phyloP scores from a whole-genome alignment of 2,797 vertebrate genomes.

The Oryzias dopingdopingensis region DNA sequence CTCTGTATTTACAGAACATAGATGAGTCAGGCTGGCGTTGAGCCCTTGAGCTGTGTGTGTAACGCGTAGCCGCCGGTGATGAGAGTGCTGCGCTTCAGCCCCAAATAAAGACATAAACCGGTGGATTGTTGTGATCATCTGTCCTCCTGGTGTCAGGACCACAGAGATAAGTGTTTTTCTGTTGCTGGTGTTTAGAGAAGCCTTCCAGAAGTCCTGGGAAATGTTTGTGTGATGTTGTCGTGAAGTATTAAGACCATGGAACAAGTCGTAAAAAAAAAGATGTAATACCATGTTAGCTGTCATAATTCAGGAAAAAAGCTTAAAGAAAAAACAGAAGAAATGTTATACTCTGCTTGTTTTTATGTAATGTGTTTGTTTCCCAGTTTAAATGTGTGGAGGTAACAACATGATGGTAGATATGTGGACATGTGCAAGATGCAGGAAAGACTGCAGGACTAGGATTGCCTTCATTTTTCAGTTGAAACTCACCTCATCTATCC shows the following conservation, averaged over 20 bases:
- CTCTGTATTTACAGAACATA: conserved; percentile 73
- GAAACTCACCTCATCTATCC: too few relatives aligned
- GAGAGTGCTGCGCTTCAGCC: conserved; percentile 61
- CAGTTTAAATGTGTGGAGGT: too few relatives aligned
- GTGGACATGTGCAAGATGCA: too few relatives aligned
- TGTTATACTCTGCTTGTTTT: too few relatives aligned
- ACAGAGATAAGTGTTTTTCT: conserved; percentile 59
- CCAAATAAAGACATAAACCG: conserved; percentile 80
- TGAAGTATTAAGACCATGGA: conserved; percentile 56
- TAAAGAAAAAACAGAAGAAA: conserved; percentile 17
- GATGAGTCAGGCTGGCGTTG: conserved; percentile 54
- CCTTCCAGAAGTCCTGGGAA: conserved; percentile 69
- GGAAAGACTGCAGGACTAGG: too few relatives aligned
- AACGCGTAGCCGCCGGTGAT: conserved; percentile 44
- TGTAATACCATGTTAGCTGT: conserved; percentile 35
- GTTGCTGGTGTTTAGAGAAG: conserved; percentile 72
- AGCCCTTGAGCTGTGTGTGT: conserved; percentile 59
- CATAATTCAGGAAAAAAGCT: conserved; percentile 24
- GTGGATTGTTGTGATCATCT: conserved; percentile 64
- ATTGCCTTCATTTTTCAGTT: too few relatives aligned
- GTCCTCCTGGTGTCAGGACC: conserved; percentile 65
- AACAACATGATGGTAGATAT: too few relatives aligned
- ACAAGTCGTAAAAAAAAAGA: conserved; percentile 52
- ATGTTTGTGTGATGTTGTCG: conserved; percentile 72
- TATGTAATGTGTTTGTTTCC: too few relatives aligned